These are phyloP conservation scores for Macroglossus sobrinus DNA, from an alignment of 2,113 vertebrate genomes.

Conservation along the genomic window DNA sequence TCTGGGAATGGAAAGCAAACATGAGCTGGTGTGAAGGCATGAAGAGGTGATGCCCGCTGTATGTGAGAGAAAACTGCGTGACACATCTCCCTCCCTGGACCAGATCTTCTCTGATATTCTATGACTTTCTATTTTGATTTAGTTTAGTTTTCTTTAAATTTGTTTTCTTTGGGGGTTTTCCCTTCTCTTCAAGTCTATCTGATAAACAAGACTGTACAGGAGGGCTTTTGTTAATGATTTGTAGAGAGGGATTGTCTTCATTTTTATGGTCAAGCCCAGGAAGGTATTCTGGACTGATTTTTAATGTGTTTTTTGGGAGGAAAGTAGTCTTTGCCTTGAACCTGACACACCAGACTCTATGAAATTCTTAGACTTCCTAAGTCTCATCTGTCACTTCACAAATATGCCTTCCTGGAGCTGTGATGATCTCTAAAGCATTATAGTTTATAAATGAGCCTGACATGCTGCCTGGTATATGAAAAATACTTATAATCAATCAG, in stretches of 20 bases:
- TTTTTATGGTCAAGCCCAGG: not conserved
- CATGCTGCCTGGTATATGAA: slow-evolving; percentile 9
- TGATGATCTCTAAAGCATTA: slow-evolving; percentile 46
- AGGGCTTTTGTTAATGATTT: not conserved
- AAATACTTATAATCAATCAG: slow-evolving; percentile 56
- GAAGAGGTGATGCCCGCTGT: fast-evolving
- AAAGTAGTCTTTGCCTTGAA: not conserved
- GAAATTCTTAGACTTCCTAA: not conserved
- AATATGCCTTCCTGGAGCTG: not conserved
- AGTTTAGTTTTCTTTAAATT: not conserved
- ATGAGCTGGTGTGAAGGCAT: not conserved
- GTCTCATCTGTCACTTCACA: slow-evolving; percentile 43
- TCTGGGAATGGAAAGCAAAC: not conserved
- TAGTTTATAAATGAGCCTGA: slow-evolving; percentile 45
- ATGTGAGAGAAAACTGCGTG: fast-evolving
- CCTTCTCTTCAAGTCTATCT: not conserved
- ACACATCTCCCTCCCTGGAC: not conserved
- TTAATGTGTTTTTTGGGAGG: not conserved
- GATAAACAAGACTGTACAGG: not conserved
- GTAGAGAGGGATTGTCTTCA: not conserved
- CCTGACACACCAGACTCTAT: not conserved
- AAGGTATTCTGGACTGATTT: not conserved
- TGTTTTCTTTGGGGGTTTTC: not conserved
- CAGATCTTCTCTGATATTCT: not conserved
- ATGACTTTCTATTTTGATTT: not conserved